A percentile compares a stretch with the other conserved stretches of the same genome.
Conservation (phyloP, 2,113 vertebrate genomes). For the Brienomyrus longianalis region DNA sequence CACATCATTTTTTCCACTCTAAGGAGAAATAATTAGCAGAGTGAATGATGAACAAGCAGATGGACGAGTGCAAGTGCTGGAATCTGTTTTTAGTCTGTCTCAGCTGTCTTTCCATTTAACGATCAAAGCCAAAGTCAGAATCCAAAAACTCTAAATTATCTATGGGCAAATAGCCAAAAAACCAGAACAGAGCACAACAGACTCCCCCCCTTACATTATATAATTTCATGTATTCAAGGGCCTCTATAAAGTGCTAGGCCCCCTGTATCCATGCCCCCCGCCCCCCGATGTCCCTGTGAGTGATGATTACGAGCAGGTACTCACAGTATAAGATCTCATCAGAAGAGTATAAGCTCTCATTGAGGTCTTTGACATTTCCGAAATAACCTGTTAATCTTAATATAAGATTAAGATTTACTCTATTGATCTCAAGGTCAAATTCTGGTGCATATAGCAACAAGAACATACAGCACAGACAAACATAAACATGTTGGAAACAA, state of each 20-base stretch:
- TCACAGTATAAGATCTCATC: background rate
- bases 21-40: background rate
- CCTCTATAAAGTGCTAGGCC: too few species aligned
- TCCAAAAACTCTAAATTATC: background rate
- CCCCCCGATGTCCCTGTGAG: background rate
- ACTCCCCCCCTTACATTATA: too few species aligned
- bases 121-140: background rate
- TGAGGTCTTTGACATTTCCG: background rate
- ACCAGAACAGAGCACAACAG: background rate
- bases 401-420: background rate
- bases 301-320: background rate
- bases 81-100: background rate
- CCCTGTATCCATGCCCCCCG: background rate
- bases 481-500: background rate
- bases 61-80: background rate
- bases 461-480: too few species aligned
- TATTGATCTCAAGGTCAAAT: too few species aligned
- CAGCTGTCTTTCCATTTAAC: background rate
- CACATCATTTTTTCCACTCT: background rate
- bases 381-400: background rate
- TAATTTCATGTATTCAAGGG: too few species aligned
- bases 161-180: background rate
- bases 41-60: background rate
- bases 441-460: too few species aligned
- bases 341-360: background rate